A percentile compares a stretch with the other conserved stretches of the same genome.
phyloP scores from a whole-genome alignment of 2,113 vertebrate species.

The Burhinus oedicnemus region DNA sequence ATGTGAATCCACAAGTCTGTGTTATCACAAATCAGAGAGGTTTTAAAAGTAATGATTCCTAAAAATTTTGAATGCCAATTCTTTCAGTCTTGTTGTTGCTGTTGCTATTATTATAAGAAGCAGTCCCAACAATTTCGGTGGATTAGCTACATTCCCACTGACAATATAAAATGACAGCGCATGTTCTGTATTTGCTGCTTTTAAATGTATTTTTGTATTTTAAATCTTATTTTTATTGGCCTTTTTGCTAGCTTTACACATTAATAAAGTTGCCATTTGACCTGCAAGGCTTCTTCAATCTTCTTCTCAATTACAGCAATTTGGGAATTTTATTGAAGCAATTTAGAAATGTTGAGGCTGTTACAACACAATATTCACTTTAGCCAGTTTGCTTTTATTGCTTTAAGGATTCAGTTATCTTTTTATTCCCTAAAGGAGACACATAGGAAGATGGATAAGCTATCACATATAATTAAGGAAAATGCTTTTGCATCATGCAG shows the following conservation, averaged over 20 bases:
- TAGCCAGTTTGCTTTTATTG: constrained; percentile 14
- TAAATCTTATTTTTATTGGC: background rate
- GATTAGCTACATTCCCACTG: background rate
- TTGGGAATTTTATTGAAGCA: constrained; percentile 27
- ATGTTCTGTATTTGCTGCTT: background rate
- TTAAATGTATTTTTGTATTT: background rate
- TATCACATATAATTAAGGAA: constrained; percentile 26
- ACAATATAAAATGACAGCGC: background rate
- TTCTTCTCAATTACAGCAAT: constrained; percentile 4
- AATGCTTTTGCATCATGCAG: background rate
- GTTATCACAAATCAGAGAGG: background rate
- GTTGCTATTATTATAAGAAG: background rate
- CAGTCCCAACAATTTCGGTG: background rate
- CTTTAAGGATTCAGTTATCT: background rate
- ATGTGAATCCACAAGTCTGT: background rate
- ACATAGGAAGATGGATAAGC: background rate
- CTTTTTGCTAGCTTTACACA: background rate
- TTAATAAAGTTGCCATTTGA: constrained; percentile 20
- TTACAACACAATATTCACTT: background rate
- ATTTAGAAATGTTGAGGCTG: constrained; percentile 11
- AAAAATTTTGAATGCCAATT: background rate
- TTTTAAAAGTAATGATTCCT: background rate
- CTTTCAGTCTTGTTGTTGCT: background rate
- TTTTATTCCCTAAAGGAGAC: background rate
- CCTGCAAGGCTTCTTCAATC: background rate